These are phyloP conservation scores for Dorcus parallelipipedus DNA, from an alignment of 2,888 invertebrate genomes.

Conservation along the genomic window DNA sequence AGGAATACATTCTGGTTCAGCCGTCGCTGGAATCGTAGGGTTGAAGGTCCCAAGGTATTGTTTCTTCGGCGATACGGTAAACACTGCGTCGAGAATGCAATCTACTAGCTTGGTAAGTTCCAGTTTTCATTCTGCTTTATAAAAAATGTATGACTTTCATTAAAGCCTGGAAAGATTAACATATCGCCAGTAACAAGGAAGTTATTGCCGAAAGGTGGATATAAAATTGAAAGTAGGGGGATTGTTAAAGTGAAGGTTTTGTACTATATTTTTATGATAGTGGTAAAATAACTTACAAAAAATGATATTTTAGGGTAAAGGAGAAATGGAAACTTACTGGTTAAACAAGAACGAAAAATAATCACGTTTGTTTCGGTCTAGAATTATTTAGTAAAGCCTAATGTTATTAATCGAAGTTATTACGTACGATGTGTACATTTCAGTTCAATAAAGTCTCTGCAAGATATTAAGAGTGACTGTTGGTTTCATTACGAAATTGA, in stretches of 20 bases:
- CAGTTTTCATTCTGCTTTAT: too few relatives aligned
- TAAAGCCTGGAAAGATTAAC: slow-evolving; percentile 69
- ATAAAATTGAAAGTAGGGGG: slow-evolving; percentile 68
- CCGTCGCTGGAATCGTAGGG: slow-evolving; percentile 85
- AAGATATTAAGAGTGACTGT: too few relatives aligned
- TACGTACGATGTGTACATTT: too few relatives aligned
- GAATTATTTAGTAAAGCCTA: too few relatives aligned
- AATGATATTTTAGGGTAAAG: slow-evolving; percentile 67
- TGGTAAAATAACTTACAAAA: not conserved
- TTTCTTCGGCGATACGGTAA: slow-evolving; percentile 87
- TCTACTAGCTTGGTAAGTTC: slow-evolving; percentile 57
- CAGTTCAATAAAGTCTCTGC: too few relatives aligned
- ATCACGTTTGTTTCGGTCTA: too few relatives aligned
- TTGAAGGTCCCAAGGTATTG: slow-evolving; percentile 82
- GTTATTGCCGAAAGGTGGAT: slow-evolving; percentile 63
- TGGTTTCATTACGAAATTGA: too few relatives aligned
- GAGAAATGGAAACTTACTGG: slow-evolving; percentile 63
- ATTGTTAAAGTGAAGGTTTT: slow-evolving; percentile 74
- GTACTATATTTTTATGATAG: not conserved
- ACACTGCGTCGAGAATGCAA: slow-evolving; percentile 90
- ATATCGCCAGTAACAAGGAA: slow-evolving; percentile 70
- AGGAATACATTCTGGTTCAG: slow-evolving; percentile 84
- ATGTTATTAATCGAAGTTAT: too few relatives aligned
- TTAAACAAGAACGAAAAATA: slow-evolving; percentile 16
- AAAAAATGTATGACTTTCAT: slow-evolving; percentile 11